Evolutionary conservation across 1,140 invertebrate genomes (phyloP).

Genomic region (Sarcophaga peregrina): DNA sequence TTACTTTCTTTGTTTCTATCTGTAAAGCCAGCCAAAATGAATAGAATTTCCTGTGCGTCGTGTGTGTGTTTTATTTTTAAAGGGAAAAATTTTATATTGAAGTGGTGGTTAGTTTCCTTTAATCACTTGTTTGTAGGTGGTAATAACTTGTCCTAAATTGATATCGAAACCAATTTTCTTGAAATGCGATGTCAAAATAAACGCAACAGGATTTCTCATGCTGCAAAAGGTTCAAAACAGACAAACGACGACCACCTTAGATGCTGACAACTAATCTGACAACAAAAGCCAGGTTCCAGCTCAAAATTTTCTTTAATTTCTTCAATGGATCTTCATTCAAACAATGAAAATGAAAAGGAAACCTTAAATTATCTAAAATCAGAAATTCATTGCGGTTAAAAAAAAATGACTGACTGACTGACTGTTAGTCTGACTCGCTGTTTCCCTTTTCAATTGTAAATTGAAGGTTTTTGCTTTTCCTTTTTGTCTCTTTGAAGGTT

Average conservation of each 20-base stretch:
- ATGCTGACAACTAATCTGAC: background rate
- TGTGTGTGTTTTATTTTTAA: no score
- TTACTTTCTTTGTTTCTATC: no score
- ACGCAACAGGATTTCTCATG: background rate
- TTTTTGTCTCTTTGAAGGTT: background rate
- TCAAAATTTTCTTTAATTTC: no score
- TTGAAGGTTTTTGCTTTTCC: background rate
- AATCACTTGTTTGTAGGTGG: constrained; percentile 1
- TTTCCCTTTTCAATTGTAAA: background rate
- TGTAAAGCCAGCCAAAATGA: no score
- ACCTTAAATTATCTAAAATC: background rate
- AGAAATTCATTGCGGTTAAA: background rate
- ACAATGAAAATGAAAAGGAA: background rate
- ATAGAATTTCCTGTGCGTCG: no score
- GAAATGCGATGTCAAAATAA: constrained; percentile 8
- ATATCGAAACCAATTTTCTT: background rate
- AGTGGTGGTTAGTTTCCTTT: background rate
- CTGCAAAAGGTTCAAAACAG: background rate
- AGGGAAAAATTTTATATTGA: no score
- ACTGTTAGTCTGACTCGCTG: background rate
- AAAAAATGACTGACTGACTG: background rate
- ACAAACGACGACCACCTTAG: background rate
- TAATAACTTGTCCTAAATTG: background rate
- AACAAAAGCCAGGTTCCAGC: background rate
- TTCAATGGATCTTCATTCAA: no score